A percentile compares a stretch with the other conserved stretches of the same genome.
Evolutionary conservation across 2,113 vertebrate genomes (phyloP).

Genomic region (Acrocephalus arundinaceus): DNA sequence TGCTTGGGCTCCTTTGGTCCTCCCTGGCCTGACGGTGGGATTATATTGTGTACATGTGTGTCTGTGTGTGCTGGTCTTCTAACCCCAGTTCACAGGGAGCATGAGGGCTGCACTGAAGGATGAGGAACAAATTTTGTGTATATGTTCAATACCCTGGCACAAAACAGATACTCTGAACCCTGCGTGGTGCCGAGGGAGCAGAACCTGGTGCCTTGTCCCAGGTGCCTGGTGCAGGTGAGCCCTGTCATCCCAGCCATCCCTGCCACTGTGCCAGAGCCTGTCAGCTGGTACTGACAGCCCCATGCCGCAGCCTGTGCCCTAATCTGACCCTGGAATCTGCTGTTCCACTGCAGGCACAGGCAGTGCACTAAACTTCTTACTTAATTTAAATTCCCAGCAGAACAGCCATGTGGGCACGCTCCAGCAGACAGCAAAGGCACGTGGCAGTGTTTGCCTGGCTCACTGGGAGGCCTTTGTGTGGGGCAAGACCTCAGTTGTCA

Average conservation of each 20-base stretch:
- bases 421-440: background rate
- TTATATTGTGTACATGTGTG: background rate
- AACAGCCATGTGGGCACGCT: fast-evolving
- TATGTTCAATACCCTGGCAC: background rate
- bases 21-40: background rate
- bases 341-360: background rate
- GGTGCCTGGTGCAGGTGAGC: background rate
- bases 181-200: background rate
- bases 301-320: fast-evolving
- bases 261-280: background rate
- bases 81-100: background rate
- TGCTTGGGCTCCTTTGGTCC: background rate
- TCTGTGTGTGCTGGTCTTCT: background rate
- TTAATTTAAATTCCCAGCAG: background rate
- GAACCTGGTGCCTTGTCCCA: background rate
- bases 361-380: background rate
- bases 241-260: background rate
- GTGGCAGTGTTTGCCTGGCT: background rate
- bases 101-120: background rate
- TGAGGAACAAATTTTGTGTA: background rate
- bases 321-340: background rate
- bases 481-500: fast-evolving
- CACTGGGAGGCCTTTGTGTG: background rate
- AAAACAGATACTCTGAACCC: background rate
- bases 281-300: background rate